Conservation (phyloP, 2,113 vertebrate genomes). For the Meles meles region DNA sequence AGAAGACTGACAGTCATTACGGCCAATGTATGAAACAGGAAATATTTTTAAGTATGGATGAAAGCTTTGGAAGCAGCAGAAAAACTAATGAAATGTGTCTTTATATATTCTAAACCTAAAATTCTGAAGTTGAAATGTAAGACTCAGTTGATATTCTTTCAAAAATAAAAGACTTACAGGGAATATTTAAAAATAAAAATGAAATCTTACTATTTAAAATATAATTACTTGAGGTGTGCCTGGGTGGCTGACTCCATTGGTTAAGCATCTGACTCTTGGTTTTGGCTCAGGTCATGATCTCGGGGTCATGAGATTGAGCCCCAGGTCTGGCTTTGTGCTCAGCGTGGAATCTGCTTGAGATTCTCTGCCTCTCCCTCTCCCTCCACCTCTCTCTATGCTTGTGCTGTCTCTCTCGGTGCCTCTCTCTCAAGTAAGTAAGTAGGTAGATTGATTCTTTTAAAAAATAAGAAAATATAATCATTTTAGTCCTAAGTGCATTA, state of each 20-base stretch:
- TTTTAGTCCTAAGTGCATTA: constrained; percentile 21
- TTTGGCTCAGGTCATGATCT: neutral
- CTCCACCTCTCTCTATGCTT: neutral
- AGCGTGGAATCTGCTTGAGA: neutral
- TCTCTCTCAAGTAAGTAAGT: neutral
- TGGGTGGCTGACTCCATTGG: neutral
- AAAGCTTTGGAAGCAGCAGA: neutral
- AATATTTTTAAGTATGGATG: neutral
- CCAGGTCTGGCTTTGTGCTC: neutral
- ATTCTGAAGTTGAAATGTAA: neutral
- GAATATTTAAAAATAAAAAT: constrained; percentile 41
- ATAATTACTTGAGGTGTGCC: neutral
- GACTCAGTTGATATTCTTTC: neutral
- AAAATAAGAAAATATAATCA: constrained; percentile 25
- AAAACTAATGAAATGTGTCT: neutral
- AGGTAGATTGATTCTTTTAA: neutral
- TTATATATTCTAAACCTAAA: neutral
- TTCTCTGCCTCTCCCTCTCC: neutral
- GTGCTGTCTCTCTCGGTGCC: neutral
- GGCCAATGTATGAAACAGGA: neutral
- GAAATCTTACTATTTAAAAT: constrained; percentile 34
- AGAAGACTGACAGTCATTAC: neutral
- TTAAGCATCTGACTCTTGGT: neutral
- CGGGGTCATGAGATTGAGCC: neutral
- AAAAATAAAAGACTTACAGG: constrained; percentile 12